Evolutionary conservation across 2,797 vertebrate species (phyloP).

Genomic region (Dryobates pubescens): DNA sequence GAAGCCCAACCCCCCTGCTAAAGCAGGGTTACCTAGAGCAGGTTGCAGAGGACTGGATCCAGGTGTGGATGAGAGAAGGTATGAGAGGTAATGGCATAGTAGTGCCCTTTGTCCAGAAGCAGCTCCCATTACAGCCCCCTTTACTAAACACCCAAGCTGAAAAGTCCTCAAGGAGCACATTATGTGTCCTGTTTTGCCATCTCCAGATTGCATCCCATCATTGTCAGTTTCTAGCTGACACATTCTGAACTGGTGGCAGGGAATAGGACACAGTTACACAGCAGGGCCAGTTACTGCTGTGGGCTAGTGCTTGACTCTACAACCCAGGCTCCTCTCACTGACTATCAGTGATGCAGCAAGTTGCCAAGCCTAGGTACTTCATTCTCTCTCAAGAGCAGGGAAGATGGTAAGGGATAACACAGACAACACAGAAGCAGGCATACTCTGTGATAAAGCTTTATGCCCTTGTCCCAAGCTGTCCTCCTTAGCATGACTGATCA

Average conservation of each 20-base stretch:
- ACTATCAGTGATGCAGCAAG: background rate
- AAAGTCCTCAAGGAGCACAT: background rate
- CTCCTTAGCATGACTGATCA: conserved; percentile 7
- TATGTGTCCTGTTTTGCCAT: background rate
- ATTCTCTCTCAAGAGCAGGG: background rate
- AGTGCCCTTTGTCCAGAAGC: background rate
- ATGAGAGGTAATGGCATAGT: background rate
- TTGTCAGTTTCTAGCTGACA: background rate
- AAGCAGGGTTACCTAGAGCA: too few relatives aligned
- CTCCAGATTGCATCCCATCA: background rate
- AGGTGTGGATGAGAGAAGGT: too few relatives aligned
- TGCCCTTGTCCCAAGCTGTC: conserved; percentile 5
- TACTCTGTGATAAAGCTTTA: background rate
- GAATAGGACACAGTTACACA: background rate
- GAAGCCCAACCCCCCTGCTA: too few relatives aligned
- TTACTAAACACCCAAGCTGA: background rate
- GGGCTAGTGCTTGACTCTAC: background rate
- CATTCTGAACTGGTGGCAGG: fast-evolving
- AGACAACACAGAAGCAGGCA: background rate
- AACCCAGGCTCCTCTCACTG: background rate
- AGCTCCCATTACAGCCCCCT: background rate
- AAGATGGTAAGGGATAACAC: background rate
- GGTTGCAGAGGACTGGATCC: too few relatives aligned
- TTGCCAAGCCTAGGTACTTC: background rate
- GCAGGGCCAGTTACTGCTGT: background rate